A percentile compares a stretch with the other conserved stretches of the same genome.
Conservation (phyloP, 1,140 invertebrate species). For the Bicyclus anynana region DNA sequence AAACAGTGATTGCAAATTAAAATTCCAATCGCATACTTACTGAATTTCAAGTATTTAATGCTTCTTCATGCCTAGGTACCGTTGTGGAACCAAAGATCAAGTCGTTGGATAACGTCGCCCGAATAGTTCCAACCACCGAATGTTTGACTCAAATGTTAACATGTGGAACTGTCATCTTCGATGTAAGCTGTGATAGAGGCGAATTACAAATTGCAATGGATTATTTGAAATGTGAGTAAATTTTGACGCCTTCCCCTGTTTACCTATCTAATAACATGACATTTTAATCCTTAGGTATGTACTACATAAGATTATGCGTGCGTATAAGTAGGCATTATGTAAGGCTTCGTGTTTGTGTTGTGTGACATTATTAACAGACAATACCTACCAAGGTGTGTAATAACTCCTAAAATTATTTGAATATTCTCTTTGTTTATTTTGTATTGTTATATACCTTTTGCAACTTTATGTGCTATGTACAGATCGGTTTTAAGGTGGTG, state of each 20-base stretch:
- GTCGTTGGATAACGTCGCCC: constrained; percentile 47
- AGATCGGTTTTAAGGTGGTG: no score
- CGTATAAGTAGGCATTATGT: not conserved
- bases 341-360: not conserved
- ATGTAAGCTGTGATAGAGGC: constrained; percentile 52
- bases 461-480: no score
- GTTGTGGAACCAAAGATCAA: constrained; percentile 49
- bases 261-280: no score
- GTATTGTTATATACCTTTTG: no score
- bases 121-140: constrained; percentile 51
- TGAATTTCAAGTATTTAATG: no score
- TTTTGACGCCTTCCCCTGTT: not conserved
- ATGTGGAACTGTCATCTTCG: constrained; percentile 61
- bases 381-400: no score
- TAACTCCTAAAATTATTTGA: no score
- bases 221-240: constrained; percentile 48
- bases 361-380: not conserved
- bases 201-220: constrained; percentile 50
- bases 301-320: not conserved
- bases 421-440: no score
- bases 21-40: no score
- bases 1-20: no score
- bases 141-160: constrained; percentile 54
- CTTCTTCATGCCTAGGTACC: constrained; percentile 54
- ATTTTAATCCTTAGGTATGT: not conserved